Conservation (phyloP, 2,888 invertebrate genomes). For the Gonocerus acuteangulatus region DNA sequence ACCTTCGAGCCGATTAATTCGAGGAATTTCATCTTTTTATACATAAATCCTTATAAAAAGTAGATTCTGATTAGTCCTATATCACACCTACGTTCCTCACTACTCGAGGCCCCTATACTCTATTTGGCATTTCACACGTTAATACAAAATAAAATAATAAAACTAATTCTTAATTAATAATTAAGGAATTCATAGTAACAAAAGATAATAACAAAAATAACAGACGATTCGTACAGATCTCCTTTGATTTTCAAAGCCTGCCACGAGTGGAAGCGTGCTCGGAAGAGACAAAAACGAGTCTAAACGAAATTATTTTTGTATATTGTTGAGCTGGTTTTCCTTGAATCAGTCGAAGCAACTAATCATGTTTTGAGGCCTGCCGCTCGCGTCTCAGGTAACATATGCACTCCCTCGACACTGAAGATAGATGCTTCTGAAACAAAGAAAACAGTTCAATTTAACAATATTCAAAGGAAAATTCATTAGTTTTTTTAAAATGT, state of each 20-base stretch:
- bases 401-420: conserved; percentile 83
- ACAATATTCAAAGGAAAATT: too few species aligned
- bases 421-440: conserved; percentile 90
- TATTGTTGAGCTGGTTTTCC: conserved; percentile 21
- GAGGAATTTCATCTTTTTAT: background rate
- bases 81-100: conserved; percentile 24
- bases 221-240: conserved; percentile 22
- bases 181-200: background rate
- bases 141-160: conserved; percentile 21
- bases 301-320: conserved; percentile 10
- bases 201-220: conserved; percentile 15
- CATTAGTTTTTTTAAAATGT: too few species aligned
- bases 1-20: background rate
- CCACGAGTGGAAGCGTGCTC: conserved; percentile 23
- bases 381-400: conserved; percentile 67
- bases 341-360: conserved; percentile 2
- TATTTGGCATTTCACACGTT: conserved; percentile 22
- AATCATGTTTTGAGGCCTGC: conserved; percentile 37
- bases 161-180: conserved; percentile 11
- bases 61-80: conserved; percentile 23
- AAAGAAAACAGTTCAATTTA: conserved; percentile 40
- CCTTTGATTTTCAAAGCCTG: conserved; percentile 9
- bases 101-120: conserved; percentile 21
- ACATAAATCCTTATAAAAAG: conserved; percentile 10
- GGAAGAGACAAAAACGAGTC: conserved; percentile 22